Conservation (phyloP, 37 sponge, comb jelly and placozoan genomes). For the Tethya wilhelma region DNA sequence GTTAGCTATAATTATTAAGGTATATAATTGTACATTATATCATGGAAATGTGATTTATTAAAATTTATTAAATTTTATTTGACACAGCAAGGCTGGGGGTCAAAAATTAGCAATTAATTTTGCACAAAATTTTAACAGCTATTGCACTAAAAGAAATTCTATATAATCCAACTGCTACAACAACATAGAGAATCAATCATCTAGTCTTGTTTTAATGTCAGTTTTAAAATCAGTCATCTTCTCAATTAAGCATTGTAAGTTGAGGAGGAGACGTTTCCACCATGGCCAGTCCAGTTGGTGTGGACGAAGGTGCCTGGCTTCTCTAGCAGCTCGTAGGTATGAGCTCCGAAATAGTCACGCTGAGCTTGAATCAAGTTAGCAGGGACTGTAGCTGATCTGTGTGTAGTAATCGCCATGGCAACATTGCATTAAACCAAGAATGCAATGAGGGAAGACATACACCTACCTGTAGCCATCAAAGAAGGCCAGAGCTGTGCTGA, state of each 20-base stretch:
- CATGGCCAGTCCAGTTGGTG: constrained; percentile 97
- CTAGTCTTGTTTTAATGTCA: too few species aligned
- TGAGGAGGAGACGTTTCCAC: constrained; percentile 80
- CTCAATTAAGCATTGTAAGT: constrained; percentile 78
- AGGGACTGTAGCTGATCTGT: constrained; percentile 77
- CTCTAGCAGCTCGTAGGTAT: constrained; percentile 93
- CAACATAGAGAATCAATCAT: too few species aligned
- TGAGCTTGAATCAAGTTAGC: constrained; percentile 99
- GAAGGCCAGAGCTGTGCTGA: constrained; percentile 98
- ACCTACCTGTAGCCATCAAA: constrained; percentile 95
- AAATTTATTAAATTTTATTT: too few species aligned
- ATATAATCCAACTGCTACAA: too few species aligned
- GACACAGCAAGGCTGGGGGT: too few species aligned
- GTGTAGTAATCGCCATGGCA: background rate
- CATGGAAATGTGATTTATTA: too few species aligned
- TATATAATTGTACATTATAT: too few species aligned
- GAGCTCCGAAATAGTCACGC: constrained; percentile 98
- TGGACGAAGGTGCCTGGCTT: constrained; percentile 90
- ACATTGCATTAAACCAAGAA: background rate
- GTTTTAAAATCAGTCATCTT: too few species aligned
- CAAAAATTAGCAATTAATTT: too few species aligned
- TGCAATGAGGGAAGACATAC: background rate
- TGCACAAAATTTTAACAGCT: too few species aligned
- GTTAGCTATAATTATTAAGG: too few species aligned
- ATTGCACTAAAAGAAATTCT: too few species aligned